Evolutionary conservation across 2,113 vertebrate species (phyloP).

Genomic region (Nothoprocta perdicaria): DNA sequence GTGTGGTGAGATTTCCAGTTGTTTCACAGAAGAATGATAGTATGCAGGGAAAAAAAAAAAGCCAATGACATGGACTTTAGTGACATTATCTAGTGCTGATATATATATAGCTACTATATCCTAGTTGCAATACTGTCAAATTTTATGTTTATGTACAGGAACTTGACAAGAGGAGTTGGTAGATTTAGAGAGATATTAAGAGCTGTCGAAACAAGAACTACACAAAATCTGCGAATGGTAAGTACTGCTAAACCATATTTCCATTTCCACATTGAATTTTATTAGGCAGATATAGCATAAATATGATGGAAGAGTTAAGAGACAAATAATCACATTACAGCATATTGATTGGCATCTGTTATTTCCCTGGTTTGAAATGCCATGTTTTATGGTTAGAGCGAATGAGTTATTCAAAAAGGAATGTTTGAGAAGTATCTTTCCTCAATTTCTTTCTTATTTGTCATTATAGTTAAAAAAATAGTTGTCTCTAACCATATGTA

Average conservation of each 20-base stretch:
- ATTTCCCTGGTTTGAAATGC: not conserved
- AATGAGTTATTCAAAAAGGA: not conserved
- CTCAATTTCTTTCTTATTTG: not conserved
- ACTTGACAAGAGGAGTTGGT: slow-evolving; percentile 93
- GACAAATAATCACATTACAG: not conserved
- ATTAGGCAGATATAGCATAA: not conserved
- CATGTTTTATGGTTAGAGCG: not conserved
- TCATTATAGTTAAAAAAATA: not conserved
- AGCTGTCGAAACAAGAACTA: slow-evolving; percentile 95
- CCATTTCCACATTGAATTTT: not conserved
- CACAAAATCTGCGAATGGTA: slow-evolving; percentile 98
- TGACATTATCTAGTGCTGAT: not conserved
- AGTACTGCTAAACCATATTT: slow-evolving; percentile 55
- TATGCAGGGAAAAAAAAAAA: not conserved
- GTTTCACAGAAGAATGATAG: not conserved
- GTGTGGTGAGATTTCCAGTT: not conserved
- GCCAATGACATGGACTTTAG: not conserved
- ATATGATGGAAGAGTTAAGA: not conserved
- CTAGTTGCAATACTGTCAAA: slow-evolving; percentile 67
- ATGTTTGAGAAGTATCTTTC: not conserved
- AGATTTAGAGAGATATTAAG: slow-evolving; percentile 96
- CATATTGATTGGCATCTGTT: not conserved
- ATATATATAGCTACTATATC: not conserved
- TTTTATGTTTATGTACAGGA: slow-evolving; percentile 83
- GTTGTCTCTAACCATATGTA: not conserved